Conservation (phyloP, 2,888 invertebrate genomes). For the Tuberolachnus salignus region DNA sequence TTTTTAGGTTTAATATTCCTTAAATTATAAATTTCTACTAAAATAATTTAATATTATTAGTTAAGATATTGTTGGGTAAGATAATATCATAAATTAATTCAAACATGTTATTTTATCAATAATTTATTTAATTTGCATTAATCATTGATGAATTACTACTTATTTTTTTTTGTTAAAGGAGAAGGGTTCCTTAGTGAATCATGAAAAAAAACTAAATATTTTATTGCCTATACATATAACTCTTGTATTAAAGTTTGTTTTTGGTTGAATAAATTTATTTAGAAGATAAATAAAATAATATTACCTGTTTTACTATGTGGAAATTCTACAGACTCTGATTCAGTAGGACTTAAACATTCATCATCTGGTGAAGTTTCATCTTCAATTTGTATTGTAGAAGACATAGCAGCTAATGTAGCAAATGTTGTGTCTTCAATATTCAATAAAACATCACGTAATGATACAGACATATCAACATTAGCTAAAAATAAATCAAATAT, state of each 20-base stretch:
- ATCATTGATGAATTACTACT: no score
- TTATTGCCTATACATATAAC: not conserved
- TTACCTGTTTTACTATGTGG: constrained; percentile 50
- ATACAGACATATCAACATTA: constrained; percentile 59
- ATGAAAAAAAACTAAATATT: no score
- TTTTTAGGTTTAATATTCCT: no score
- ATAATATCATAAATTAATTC: no score
- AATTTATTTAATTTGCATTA: no score
- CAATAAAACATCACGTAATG: constrained; percentile 66
- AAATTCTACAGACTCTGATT: constrained; percentile 49
- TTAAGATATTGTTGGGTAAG: no score
- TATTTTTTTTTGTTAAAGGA: no score
- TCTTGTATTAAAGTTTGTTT: not conserved
- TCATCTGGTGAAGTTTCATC: constrained; percentile 81
- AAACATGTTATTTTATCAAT: no score
- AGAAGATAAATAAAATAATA: not conserved
- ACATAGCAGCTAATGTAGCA: constrained; percentile 72
- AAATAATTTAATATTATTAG: no score
- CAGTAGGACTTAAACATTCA: constrained; percentile 54
- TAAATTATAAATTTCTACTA: no score
- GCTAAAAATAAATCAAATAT: constrained; percentile 28
- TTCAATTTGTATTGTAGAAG: constrained; percentile 74
- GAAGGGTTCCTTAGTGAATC: no score
- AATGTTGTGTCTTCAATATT: constrained; percentile 78
- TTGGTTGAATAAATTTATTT: no score